Evolutionary conservation across 2,797 vertebrate species (phyloP), one percentile per base, ranked within the genome.

Genomic region (Darevskia mixta): DNA sequence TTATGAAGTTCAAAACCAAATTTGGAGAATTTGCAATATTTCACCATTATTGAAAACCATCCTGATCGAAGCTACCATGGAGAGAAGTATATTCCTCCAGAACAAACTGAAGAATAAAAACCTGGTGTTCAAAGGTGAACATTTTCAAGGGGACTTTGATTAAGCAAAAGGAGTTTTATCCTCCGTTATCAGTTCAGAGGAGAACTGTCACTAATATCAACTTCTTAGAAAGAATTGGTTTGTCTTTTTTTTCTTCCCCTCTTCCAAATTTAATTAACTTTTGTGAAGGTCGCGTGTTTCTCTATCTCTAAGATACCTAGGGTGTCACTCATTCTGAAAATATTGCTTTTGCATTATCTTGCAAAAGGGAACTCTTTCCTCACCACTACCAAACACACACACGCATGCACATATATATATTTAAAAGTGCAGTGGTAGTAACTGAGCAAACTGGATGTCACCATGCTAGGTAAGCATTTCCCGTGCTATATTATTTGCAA

Each of bases 401-500:
- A 49, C 11, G 67, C 15, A n/a, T n/a, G 35, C 2, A 61, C 5
- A n/a, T 3, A 45, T 8, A 49, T 13, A 55, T 55, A 15, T 55
- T 55, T 73, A 85, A 76, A 90, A 93, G 77, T 91, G 94, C 85
- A 85, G 86, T 78, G 89, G 82, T 25, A 90, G 86, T 90, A 90
- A 93, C 94, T 78, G 83, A 92, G 92, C 88, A 86, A 90, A 94
- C 89, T 87, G 91, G 86, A 93, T 86, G 79, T 90, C 86, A 91
- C 88, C 91, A 92, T 92, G 93, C 90, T 90, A 94, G 89, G 88
- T 95, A 94, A 96, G 94, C 89, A 95, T 92, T 95, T 93, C 91
- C 76, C 91, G 88, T 80, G 84, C 91, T 91, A 91, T 86, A 89
- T 23, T 82, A 85, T 45, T 49, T 61, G 69, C 85, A 90, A 93